Evolutionary conservation across 2,888 invertebrate genomes (phyloP).

Genomic region (Cerastis leucographa): DNA sequence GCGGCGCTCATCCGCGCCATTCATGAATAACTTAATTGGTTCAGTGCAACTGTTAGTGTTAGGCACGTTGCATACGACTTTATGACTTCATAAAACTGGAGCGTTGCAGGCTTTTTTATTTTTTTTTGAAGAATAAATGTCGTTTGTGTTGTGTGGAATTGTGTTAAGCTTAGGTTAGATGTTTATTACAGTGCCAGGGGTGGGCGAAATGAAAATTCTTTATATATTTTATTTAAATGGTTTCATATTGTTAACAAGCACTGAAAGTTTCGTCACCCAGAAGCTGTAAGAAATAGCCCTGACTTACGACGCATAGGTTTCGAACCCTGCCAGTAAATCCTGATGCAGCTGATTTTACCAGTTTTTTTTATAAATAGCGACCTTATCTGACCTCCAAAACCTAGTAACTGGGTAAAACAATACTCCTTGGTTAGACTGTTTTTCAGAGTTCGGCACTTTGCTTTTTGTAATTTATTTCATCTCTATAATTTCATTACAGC

Average conservation of each 20-base stretch:
- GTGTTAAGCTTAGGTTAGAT: constrained; percentile 8
- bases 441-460: not conserved
- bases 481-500: not conserved
- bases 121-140: constrained; percentile 23
- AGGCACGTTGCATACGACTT: constrained; percentile 53
- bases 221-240: not conserved
- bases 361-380: not conserved
- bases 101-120: constrained; percentile 1
- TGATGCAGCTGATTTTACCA: not conserved
- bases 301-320: not conserved
- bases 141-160: not conserved
- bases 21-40: constrained; percentile 87
- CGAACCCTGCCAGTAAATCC: not conserved
- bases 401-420: not conserved
- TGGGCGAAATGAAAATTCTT: not conserved
- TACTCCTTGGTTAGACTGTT: not conserved
- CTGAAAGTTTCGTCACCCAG: not conserved
- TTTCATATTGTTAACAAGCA: not conserved
- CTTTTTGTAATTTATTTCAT: not conserved
- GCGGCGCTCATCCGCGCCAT: constrained; percentile 69
- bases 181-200: constrained; percentile 6
- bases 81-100: constrained; percentile 48
- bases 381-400: not conserved
- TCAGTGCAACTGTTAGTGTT: constrained; percentile 70
- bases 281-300: not conserved